Base-by-base conservation (phyloP, 2,888 invertebrate species). In the Hedya salicella region DNA sequence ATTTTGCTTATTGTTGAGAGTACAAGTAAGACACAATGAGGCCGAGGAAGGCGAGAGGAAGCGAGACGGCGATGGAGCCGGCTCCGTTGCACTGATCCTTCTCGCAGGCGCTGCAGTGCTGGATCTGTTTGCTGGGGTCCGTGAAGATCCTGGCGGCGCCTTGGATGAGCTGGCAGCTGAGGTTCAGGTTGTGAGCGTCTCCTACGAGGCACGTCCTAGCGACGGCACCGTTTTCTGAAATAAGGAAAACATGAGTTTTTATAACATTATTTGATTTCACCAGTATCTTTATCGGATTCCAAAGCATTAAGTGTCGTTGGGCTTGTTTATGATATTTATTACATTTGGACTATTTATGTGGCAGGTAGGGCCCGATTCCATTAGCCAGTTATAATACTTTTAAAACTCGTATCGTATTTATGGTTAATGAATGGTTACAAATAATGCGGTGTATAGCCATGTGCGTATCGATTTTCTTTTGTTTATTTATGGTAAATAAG, bases 71-170 rank as follows among this genome's bases (percentile, higher is more conserved):
- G 21, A 85, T 70, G n/a, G 89, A 77, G 9, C 83, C 83, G 61
- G 89, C 89, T 25, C 85, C 86, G 72, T 94, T 94, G 83, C 94
- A 94, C 62, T 81, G 86, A 67, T 94, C 93, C 68, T 85, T 88
- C 75, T 91, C 86, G 75, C 94, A 94, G 46, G 91, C 84, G 65
- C 78, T 78, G 85, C 91, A 92, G 70, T 79, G 71, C 64, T 81
- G 85, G 72, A 91, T 78, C 68, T 74, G 80, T 74, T 72, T 81
- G 69, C 66, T 63, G 19, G 78, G 76, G 17, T 77, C 73, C 3
- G 68, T 68, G 17, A 68, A 14, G n/a, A 63, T 8, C 17, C 77
- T 79, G 11, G 82, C 70, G n/a, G 73, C 62, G 44, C 61, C 73
- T 32, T 82, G 79, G 42, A 91, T 70, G 6, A 79, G 68, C 8